Evolutionary conservation across 2,888 invertebrate species (phyloP), one percentile per base, ranked within the genome.

Genomic region (Aradus depressus): DNA sequence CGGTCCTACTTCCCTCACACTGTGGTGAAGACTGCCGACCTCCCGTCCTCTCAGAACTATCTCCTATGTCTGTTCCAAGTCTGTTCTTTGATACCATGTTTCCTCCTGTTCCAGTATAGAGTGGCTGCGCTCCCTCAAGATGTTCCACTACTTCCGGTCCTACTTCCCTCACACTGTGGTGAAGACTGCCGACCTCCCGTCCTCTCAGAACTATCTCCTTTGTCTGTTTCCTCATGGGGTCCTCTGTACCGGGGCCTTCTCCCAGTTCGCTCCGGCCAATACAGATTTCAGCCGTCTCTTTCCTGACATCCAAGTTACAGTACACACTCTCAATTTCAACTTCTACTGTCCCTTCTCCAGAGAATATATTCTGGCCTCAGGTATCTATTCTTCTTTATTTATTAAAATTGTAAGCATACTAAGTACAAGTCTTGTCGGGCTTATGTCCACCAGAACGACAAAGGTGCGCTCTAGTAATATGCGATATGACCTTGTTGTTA

Each of bases 151-250:
- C 63, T 82, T 81, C 65, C 72, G 80, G 21, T 77, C 83, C 58
- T 96, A 90, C 65, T 96, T 93, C 63, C 95, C 96, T 0, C 71
- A 89, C 22, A 77, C 76, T 53, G 69, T 96, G 35, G 78, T 88
- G 2, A 90, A 90, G 67, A 91, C 87, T 0, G 77, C 73, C 0
- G 86, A 93, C 2, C 65, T 96, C 49, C 81, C 86, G 61, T 80
- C 91, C 0, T 70, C 76, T 26, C 77, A 73, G 61, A 90, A 90
- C 68, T 95, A 95, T 64, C 71, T 95, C 18, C 76, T 90, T 54
- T 88, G 90, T 5, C 79, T 80, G 52, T 93, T 89, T 67, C 96
- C 96, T 0, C 96, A 97, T 67, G 96, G 96, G 1, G 73, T 92
- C 1, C 71, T 95, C 18, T 81, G 85, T 44, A 76, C 81, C 18